These are phyloP conservation scores for Nemopilema nomurai DNA, from an alignment of 30 jellyfish, hydroid and myxozoan species.

Conservation along the genomic window DNA sequence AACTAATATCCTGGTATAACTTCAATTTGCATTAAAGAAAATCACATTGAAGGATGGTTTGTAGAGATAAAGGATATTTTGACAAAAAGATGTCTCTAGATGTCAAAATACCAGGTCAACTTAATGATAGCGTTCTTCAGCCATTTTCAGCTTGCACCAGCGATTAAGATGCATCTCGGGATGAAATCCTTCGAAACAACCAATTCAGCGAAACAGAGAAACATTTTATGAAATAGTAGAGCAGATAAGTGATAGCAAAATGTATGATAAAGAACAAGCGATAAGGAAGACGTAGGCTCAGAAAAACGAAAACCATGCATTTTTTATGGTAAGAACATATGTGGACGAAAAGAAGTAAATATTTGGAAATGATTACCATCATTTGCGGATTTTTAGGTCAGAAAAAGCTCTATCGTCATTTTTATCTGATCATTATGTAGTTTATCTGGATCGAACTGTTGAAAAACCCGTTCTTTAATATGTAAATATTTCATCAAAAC, in stretches of 20 bases:
- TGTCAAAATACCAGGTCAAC: background rate
- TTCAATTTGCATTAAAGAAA: background rate
- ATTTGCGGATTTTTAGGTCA: constrained; percentile 40
- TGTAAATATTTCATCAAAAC: constrained; percentile 29
- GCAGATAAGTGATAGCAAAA: constrained; percentile 4
- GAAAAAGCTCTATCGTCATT: constrained; percentile 8
- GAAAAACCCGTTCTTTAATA: constrained; percentile 18
- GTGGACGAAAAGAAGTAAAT: constrained; percentile 28
- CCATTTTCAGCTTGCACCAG: background rate
- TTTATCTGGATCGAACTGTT: constrained; percentile 40
- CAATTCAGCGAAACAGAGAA: constrained; percentile 8
- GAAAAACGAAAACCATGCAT: background rate
- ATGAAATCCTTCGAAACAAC: background rate
- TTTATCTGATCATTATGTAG: constrained; percentile 21
- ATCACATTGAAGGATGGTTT: background rate
- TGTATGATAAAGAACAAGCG: background rate
- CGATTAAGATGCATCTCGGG: background rate
- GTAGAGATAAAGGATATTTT: too few relatives aligned
- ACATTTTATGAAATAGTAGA: constrained; percentile 2
- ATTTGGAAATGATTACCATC: constrained; percentile 27
- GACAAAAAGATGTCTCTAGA: background rate
- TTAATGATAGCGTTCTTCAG: background rate
- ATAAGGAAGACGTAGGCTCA: background rate
- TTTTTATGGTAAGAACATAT: background rate
- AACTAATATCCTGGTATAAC: too few relatives aligned